Percentiles rank a stretch among this genome's conserved stretches.
Evolutionary conservation across 2,888 invertebrate species (phyloP).

Genomic region (Hartigia nigra): DNA sequence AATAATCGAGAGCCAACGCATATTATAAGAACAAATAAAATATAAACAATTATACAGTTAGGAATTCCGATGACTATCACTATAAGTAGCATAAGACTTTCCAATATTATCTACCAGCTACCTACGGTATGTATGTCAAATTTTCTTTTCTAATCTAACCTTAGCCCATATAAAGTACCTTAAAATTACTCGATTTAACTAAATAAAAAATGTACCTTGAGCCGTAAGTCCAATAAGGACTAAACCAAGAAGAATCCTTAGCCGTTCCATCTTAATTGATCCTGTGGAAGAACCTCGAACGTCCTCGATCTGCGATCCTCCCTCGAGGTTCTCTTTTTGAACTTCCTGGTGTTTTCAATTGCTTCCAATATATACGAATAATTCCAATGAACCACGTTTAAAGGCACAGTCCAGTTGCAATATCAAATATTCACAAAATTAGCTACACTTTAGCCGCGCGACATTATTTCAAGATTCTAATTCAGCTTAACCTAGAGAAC

Average conservation of each 20-base stretch:
- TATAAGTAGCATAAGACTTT: background rate
- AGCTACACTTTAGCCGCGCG: constrained; percentile 1
- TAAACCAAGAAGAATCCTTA: background rate
- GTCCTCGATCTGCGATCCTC: background rate
- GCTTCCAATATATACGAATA: background rate
- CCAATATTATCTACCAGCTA: background rate
- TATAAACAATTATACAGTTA: background rate
- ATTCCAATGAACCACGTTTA: background rate
- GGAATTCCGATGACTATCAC: background rate
- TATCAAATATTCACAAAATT: background rate
- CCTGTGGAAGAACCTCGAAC: background rate
- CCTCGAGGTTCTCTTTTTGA: constrained; percentile 6
- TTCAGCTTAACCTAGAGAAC: background rate
- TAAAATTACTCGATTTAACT: background rate
- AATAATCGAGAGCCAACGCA: background rate
- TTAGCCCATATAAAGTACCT: background rate
- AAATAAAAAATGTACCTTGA: background rate
- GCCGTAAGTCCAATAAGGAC: background rate
- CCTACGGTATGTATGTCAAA: background rate
- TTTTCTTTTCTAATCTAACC: background rate
- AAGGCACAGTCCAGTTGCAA: background rate
- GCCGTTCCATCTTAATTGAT: background rate
- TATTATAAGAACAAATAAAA: background rate
- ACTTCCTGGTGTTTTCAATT: background rate
- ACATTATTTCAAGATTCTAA: background rate